Conservation (phyloP, 37 sponge, comb jelly and placozoan genomes). For the Aphrocallistes beatrix region DNA sequence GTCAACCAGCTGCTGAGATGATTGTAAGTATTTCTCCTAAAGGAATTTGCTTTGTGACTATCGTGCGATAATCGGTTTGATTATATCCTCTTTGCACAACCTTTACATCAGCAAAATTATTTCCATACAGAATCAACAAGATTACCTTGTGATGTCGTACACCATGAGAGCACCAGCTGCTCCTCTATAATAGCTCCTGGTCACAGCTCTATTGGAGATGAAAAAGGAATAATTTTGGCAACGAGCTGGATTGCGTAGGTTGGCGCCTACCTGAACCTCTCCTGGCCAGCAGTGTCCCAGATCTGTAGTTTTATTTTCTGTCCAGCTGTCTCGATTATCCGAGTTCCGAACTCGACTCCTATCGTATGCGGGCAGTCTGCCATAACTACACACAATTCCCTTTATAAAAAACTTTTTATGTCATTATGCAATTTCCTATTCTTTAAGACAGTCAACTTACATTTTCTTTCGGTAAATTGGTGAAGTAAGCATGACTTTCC, state of each 20-base stretch:
- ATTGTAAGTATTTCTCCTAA: constrained; percentile 85
- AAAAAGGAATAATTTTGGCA: not conserved
- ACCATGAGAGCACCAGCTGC: constrained; percentile 99
- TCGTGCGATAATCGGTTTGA: too few species aligned
- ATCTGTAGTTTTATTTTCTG: constrained; percentile 99
- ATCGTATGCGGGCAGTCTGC: constrained; percentile 99
- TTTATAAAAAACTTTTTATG: not conserved
- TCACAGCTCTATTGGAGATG: constrained; percentile 69
- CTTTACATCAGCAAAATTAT: too few species aligned
- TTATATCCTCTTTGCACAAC: too few species aligned
- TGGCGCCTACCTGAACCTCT: constrained; percentile 70
- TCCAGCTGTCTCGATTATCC: constrained; percentile 93
- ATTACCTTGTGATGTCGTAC: constrained; percentile 88
- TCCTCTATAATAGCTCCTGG: constrained; percentile 96
- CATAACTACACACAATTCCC: constrained; percentile 60
- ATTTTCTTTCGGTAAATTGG: constrained; percentile 98
- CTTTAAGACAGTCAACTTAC: constrained; percentile 38
- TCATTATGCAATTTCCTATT: not conserved
- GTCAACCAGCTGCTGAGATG: constrained; percentile 99
- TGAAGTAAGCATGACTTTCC: constrained; percentile 97
- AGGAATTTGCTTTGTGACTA: too few species aligned
- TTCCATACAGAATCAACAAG: not conserved
- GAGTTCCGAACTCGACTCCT: constrained; percentile 98
- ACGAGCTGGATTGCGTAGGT: not conserved
- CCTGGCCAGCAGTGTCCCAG: constrained; percentile 99